Conservation (phyloP, 2,113 vertebrate genomes). For the Sapayoa aenigma region DNA sequence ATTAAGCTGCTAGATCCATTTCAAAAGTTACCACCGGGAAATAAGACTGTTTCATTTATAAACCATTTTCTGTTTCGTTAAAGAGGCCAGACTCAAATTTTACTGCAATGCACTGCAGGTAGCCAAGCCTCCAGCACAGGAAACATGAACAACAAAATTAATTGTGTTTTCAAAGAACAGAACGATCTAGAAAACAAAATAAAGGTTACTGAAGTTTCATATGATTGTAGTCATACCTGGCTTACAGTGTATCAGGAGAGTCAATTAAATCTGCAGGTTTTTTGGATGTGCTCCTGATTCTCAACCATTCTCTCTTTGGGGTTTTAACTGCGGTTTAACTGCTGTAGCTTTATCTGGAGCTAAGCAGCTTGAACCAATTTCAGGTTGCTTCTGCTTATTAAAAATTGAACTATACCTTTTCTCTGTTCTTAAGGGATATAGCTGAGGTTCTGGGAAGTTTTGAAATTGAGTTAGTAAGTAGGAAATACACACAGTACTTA, state of each 20-base stretch:
- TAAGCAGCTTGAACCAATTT: conserved; percentile 43
- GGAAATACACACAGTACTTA: not conserved
- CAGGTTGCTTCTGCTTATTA: conserved; percentile 39
- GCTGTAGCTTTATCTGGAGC: conserved; percentile 15
- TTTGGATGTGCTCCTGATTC: not conserved
- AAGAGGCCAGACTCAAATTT: not conserved
- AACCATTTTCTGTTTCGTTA: not conserved
- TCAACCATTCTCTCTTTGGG: conserved; percentile 10
- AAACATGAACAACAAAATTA: not conserved
- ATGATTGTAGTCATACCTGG: not conserved
- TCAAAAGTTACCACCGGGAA: not conserved
- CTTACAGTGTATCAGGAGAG: not conserved
- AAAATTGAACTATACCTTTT: conserved; percentile 25
- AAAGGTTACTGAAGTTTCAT: not conserved
- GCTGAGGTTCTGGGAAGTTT: not conserved
- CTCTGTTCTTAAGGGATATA: conserved; percentile 37
- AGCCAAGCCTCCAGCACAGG: not conserved
- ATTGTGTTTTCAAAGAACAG: conserved; percentile 4
- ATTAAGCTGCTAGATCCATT: not conserved
- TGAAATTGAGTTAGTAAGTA: not conserved
- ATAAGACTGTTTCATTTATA: not conserved
- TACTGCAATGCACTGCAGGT: conserved; percentile 2
- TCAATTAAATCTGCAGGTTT: conserved; percentile 5
- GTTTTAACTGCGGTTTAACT: conserved; percentile 53
- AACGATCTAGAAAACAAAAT: not conserved